Evolutionary conservation across 2,888 invertebrate genomes (phyloP).

Genomic region (Dasysyrphus tricinctus): DNA sequence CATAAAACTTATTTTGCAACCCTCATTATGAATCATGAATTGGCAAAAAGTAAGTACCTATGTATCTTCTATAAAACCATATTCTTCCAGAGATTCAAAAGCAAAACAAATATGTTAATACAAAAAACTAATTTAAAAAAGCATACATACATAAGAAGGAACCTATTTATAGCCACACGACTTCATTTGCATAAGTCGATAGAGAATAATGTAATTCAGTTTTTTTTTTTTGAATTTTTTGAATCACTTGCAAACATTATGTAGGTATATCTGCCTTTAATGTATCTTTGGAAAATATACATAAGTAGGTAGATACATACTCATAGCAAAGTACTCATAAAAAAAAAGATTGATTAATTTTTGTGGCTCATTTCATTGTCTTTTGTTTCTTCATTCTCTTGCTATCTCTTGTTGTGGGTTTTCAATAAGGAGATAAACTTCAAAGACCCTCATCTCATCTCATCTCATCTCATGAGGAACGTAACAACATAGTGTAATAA

Average conservation of each 20-base stretch:
- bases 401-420: constrained; percentile 16
- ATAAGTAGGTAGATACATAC: too few relatives aligned
- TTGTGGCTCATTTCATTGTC: not conserved
- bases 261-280: not conserved
- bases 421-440: constrained; percentile 41
- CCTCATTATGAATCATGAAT: too few relatives aligned
- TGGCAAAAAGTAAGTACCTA: too few relatives aligned
- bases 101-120: not conserved
- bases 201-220: not conserved
- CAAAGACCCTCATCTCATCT: constrained; percentile 32
- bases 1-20: too few relatives aligned
- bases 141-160: not conserved
- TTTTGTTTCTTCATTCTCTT: not conserved
- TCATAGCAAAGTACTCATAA: not conserved
- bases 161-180: constrained; percentile 40
- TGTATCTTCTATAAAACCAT: too few relatives aligned
- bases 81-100: not conserved
- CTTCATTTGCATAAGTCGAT: constrained; percentile 49
- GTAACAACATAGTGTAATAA: constrained; percentile 26
- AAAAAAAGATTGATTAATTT: not conserved
- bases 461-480: constrained; percentile 23
- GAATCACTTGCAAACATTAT: constrained; percentile 1
- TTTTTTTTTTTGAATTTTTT: not conserved
- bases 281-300: not conserved
- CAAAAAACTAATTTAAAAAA: not conserved